Evolutionary conservation across 1,140 invertebrate genomes (phyloP).

Genomic region (Procambarus virginalis): DNA sequence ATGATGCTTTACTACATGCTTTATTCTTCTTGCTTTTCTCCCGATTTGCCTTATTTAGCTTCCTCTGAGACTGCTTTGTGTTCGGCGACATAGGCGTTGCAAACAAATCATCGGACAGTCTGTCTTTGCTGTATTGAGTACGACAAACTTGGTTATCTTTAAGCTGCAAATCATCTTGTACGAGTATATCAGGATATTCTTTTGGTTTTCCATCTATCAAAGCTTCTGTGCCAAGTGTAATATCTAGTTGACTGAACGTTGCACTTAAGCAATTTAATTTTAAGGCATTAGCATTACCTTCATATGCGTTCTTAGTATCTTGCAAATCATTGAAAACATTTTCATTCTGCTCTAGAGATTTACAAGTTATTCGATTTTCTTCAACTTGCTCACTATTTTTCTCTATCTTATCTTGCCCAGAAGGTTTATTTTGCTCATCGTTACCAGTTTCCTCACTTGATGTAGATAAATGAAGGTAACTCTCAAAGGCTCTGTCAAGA

Average conservation of each 20-base stretch:
- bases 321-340: neutral
- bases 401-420: neutral
- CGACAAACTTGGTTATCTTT: neutral
- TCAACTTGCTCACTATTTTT: neutral
- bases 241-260: slow-evolving; percentile 38
- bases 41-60: neutral
- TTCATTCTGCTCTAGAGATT: neutral
- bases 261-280: neutral
- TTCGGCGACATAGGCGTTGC: neutral
- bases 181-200: neutral
- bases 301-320: neutral
- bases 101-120: slow-evolving; percentile 44
- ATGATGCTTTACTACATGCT: neutral
- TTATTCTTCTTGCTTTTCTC: neutral
- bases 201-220: slow-evolving; percentile 22
- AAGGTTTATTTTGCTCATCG: neutral
- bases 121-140: neutral
- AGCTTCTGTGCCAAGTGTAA: slow-evolving; percentile 47
- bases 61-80: neutral
- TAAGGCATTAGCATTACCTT: neutral
- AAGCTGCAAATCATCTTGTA: neutral
- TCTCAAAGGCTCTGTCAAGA: slow-evolving; percentile 64
- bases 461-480: neutral
- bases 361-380: neutral
- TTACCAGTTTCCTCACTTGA: neutral